A percentile compares a stretch with the other conserved stretches of the same genome.
phyloP scores from a whole-genome alignment of 2,888 invertebrate species.

The Cephus runcator region DNA sequence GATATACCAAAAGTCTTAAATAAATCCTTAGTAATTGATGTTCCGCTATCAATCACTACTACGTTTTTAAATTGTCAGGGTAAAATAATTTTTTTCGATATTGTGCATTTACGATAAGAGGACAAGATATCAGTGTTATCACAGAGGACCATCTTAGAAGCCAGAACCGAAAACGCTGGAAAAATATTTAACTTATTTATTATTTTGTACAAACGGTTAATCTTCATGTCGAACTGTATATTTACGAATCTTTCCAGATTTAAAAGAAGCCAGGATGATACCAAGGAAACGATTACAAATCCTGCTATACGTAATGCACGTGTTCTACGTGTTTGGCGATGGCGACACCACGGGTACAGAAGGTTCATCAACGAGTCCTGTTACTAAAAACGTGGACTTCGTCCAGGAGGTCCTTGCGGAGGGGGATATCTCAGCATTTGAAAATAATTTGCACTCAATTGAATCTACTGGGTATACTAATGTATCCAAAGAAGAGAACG shows the following conservation, averaged over 20 bases:
- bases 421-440: neutral
- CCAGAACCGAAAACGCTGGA: neutral
- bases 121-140: neutral
- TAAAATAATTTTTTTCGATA: neutral
- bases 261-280: constrained; percentile 31
- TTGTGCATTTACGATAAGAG: neutral
- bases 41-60: neutral
- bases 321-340: constrained; percentile 33
- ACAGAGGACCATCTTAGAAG: neutral
- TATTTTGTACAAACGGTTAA: neutral
- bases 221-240: neutral
- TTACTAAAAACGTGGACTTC: neutral
- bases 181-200: neutral
- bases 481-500: neutral
- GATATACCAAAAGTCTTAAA: neutral
- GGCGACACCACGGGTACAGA: constrained; percentile 19
- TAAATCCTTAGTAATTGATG: too few relatives aligned
- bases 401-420: neutral
- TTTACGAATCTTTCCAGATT: neutral
- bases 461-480: neutral
- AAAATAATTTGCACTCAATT: neutral
- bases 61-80: neutral
- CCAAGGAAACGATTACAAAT: constrained; percentile 35
- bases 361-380: neutral
- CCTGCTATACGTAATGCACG: constrained; percentile 33